A percentile compares a stretch with the other conserved stretches of the same genome.
Conservation (phyloP, 2,888 invertebrate genomes). For the Acleris cristana region DNA sequence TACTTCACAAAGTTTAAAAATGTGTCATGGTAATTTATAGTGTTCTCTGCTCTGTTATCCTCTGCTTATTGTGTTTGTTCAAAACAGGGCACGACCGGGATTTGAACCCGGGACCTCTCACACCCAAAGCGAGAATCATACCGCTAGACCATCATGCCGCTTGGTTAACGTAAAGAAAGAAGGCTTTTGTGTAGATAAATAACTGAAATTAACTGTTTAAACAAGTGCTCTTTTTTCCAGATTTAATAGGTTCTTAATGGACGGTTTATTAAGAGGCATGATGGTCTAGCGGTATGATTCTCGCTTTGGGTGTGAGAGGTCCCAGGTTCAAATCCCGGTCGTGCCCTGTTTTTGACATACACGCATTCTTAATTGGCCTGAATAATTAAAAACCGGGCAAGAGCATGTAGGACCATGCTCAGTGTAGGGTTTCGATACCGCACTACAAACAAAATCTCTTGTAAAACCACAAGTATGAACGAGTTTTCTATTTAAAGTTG, state of each 20-base stretch:
- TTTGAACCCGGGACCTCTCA: slow-evolving; percentile 54
- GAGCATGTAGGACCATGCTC: too few relatives aligned
- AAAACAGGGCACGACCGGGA: slow-evolving; percentile 47
- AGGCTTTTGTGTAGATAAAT: too few relatives aligned
- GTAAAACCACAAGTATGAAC: too few relatives aligned
- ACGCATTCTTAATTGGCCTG: neutral
- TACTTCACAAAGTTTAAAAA: too few relatives aligned
- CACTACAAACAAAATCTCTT: too few relatives aligned
- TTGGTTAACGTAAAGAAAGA: neutral
- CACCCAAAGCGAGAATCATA: slow-evolving; percentile 75
- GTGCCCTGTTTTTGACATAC: slow-evolving; percentile 41
- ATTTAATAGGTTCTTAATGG: neutral
- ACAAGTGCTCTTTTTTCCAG: neutral
- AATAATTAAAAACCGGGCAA: too few relatives aligned
- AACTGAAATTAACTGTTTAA: neutral
- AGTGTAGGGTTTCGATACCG: too few relatives aligned
- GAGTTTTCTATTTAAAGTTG: too few relatives aligned
- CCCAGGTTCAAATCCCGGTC: slow-evolving; percentile 54
- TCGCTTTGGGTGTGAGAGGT: slow-evolving; percentile 68
- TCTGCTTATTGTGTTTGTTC: too few relatives aligned
- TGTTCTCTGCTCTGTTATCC: too few relatives aligned
- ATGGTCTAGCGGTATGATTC: slow-evolving; percentile 76
- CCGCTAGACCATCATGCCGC: slow-evolving; percentile 44
- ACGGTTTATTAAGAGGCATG: slow-evolving; percentile 52
- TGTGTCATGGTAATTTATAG: too few relatives aligned